Evolutionary conservation across 2,888 invertebrate species (phyloP).

Genomic region (Eurois occulta): DNA sequence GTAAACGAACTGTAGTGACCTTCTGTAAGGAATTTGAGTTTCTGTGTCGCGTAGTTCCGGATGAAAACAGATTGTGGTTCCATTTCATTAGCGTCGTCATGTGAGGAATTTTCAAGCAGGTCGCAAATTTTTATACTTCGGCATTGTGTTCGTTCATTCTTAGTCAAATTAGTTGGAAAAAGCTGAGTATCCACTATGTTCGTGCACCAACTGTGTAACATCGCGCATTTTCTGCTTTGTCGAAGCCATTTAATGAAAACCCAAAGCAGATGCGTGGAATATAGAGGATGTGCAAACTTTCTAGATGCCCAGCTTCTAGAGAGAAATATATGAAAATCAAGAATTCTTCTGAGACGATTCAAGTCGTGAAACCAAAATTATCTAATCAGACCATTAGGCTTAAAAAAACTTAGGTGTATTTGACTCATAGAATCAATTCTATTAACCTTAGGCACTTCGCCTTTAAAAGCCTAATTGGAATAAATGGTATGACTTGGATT

Average conservation of each 20-base stretch:
- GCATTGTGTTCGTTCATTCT: neutral
- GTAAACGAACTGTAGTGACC: constrained; percentile 52
- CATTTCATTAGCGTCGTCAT: constrained; percentile 14
- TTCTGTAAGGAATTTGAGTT: constrained; percentile 15
- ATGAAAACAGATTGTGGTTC: constrained; percentile 10
- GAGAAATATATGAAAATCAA: neutral
- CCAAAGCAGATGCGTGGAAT: neutral
- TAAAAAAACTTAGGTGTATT: neutral
- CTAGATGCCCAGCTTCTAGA: neutral
- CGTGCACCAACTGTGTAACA: neutral
- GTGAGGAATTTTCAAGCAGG: constrained; percentile 3
- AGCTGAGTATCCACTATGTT: neutral
- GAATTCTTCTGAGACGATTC: neutral
- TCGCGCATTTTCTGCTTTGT: neutral
- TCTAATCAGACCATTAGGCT: neutral
- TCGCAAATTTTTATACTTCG: neutral
- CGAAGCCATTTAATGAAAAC: neutral
- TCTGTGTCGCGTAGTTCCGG: neutral
- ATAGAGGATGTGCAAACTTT: neutral
- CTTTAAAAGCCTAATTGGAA: neutral
- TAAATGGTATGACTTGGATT: neutral
- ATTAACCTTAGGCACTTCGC: no score
- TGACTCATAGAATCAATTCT: neutral
- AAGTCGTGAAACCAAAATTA: neutral
- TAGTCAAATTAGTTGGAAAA: neutral